Evolutionary conservation across 2,888 invertebrate species (phyloP), one percentile per base, ranked within the genome.

Genomic region (Artemia sp.): DNA sequence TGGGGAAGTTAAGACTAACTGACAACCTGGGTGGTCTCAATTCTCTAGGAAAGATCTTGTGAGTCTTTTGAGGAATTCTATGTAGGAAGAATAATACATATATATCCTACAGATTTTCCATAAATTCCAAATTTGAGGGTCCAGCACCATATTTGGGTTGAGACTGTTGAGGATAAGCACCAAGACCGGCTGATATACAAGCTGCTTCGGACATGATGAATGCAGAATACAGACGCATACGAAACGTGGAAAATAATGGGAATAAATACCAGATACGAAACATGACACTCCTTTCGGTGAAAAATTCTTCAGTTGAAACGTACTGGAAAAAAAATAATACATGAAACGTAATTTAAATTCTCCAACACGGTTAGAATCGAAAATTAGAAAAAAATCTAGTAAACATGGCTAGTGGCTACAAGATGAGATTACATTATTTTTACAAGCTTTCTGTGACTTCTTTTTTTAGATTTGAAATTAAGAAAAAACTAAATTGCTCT

Each of bases 161-260:
- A 0, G 86, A 83, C 51, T 82, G 81, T 0, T 81, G 81, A 0
- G 96, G 96, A 79, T 97, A 97, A 1, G 90, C 91, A 3, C 96
- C 97, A 12, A 97, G 81, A 0, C 92, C 93, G 3, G 90, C 87
- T 78, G 89, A 86, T 14, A 90, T 90, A 76, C 94, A 94, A n/a
- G 91, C 90, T 77, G 90, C 89, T 79, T 96, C 95, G 0, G 94
- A 89, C 70, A 96, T 78, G 0, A 88, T 85, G 83, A 96, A 86
- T 0, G 94, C 96, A 12, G 87, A 84, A 77, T 92, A 96, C 73
- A 97, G 88, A 69, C 96, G 84, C 80, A 89, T 87, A 8, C 94
- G 86, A 79, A 96, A 95, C 70, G 86, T 86, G 68, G 89, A 85
- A 78, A 95, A 97, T 71, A 89, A 82, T 0, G 90, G 88, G 81